Conservation (phyloP, 1,140 invertebrate genomes). For the Solenopsis invicta region DNA sequence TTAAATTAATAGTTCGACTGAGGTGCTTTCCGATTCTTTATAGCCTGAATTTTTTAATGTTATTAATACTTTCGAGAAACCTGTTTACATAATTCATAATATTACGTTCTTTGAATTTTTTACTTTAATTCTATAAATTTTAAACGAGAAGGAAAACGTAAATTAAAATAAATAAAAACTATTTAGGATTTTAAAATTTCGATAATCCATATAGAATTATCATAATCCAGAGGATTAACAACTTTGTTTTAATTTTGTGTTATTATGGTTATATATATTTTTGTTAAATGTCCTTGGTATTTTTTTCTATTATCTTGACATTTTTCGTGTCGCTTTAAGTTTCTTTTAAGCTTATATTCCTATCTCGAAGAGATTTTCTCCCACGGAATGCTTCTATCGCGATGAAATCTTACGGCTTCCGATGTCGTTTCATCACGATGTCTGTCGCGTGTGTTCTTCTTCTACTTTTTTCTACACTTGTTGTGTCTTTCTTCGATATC, state of each 20-base stretch:
- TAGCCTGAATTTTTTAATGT: neutral
- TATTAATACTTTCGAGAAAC: neutral
- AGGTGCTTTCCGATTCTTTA: neutral
- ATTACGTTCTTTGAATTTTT: neutral
- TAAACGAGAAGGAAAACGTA: neutral
- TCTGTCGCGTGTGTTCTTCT: conserved; percentile 25
- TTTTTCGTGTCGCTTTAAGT: neutral
- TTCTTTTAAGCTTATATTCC: neutral
- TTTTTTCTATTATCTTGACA: neutral
- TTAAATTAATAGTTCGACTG: conserved; percentile 26
- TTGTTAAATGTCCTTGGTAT: neutral
- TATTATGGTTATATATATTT: neutral
- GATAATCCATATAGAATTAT: neutral
- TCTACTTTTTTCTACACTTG: conserved; percentile 19
- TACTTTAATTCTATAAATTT: conserved; percentile 5
- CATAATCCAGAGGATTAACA: neutral
- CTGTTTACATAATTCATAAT: neutral
- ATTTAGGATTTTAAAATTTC: neutral
- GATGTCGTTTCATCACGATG: conserved; percentile 31
- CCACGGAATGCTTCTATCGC: neutral
- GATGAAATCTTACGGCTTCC: conserved; percentile 41
- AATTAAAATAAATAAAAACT: neutral
- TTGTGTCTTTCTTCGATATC: conserved; percentile 34
- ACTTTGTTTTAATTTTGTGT: neutral
- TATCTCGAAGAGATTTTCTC: conserved; percentile 11